phyloP scores from a whole-genome alignment of 2,888 invertebrate species.

The Gerris lacustris region DNA sequence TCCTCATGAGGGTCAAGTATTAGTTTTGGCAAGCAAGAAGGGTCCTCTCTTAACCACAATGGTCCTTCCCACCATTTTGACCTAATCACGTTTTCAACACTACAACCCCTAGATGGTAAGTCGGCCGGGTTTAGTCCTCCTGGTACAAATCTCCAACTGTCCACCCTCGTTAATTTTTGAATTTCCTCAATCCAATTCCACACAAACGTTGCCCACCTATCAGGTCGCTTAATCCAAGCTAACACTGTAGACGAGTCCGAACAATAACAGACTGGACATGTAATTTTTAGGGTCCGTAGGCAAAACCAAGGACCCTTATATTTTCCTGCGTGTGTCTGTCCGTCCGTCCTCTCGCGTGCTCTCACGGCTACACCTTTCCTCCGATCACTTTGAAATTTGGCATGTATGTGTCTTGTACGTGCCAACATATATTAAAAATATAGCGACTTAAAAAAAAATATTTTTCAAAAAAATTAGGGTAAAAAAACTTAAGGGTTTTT shows the following conservation, averaged over 20 bases:
- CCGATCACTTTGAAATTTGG: too few species aligned
- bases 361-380: too few species aligned
- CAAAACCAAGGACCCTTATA: too few species aligned
- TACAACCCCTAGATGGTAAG: constrained; percentile 30
- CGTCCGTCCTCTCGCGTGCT: too few species aligned
- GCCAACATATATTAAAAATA: too few species aligned
- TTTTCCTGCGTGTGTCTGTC: too few species aligned
- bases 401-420: too few species aligned
- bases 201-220: constrained; percentile 27
- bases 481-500: too few species aligned
- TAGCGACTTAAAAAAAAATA: too few species aligned
- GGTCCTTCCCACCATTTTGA: constrained; percentile 34
- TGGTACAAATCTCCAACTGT: constrained; percentile 29
- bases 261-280: constrained; percentile 29
- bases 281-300: too few species aligned
- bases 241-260: constrained; percentile 31
- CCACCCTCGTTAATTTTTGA: constrained; percentile 22
- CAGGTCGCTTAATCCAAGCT: constrained; percentile 30
- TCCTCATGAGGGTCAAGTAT: constrained; percentile 6
- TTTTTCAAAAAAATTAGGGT: too few species aligned
- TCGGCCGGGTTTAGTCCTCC: constrained; percentile 23
- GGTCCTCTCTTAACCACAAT: constrained; percentile 28
- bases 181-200: background rate
- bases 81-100: constrained; percentile 27
- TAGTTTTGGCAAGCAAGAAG: constrained; percentile 28